These are phyloP conservation scores for Limnephilus auricula DNA, from an alignment of 2,888 invertebrate genomes.

Conservation along the genomic window DNA sequence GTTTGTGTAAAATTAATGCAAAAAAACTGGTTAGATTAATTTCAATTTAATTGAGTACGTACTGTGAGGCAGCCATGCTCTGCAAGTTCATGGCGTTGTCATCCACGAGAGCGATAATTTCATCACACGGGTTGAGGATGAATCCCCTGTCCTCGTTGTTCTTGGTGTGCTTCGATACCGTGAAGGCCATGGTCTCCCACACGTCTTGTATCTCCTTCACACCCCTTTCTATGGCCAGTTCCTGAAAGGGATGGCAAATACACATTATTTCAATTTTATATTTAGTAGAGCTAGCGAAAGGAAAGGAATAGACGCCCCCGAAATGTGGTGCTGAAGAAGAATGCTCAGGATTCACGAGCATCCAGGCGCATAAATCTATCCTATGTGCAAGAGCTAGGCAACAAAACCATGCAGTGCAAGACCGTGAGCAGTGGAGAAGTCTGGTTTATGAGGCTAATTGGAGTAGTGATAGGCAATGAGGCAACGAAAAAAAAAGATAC, in stretches of 20 bases:
- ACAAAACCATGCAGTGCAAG: no score
- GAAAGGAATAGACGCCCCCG: no score
- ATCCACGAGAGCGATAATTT: constrained; percentile 88
- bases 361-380: no score
- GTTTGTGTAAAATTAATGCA: not conserved
- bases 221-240: constrained; percentile 92
- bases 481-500: no score
- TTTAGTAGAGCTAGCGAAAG: not conserved
- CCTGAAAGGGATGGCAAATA: constrained; percentile 71
- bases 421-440: no score
- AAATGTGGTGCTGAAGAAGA: no score
- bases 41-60: constrained; percentile 32
- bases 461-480: no score
- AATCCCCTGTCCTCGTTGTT: constrained; percentile 88
- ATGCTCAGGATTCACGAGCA: no score
- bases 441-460: no score
- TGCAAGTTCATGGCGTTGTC: constrained; percentile 94
- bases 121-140: constrained; percentile 89
- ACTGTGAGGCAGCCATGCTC: constrained; percentile 93
- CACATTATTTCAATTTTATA: not conserved
- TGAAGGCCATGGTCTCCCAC: constrained; percentile 83
- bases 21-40: not conserved
- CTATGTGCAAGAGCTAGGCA: no score
- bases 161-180: constrained; percentile 82
- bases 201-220: constrained; percentile 89